These are phyloP conservation scores for Halocynthia roretzi DNA, from an alignment of 23 tunicate genomes.

Conservation along the genomic window DNA sequence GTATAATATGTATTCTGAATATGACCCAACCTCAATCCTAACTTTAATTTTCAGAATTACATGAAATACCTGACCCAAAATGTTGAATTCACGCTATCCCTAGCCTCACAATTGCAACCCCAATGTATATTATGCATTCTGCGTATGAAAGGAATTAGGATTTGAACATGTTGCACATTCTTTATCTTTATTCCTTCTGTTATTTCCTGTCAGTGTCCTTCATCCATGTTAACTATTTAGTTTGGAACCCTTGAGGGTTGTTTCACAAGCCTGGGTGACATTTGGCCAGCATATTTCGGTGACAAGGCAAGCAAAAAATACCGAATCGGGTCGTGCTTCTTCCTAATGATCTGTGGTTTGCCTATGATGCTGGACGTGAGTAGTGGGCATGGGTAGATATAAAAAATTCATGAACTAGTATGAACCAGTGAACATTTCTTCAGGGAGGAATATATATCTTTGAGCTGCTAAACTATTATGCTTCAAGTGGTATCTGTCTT, in stretches of 20 bases:
- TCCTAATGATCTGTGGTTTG: neutral
- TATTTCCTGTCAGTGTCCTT: neutral
- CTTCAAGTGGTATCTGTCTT: constrained; percentile 77
- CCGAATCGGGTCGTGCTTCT: neutral
- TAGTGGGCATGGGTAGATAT: no score
- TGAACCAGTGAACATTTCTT: neutral
- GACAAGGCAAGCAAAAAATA: neutral
- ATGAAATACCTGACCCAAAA: no score
- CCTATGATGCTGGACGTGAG: constrained; percentile 26
- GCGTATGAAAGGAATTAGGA: neutral
- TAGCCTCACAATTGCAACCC: no score
- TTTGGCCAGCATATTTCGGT: constrained; percentile 4
- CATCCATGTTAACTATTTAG: constrained; percentile 1
- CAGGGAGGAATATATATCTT: constrained; percentile 92
- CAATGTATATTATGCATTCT: neutral
- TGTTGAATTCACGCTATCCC: no score
- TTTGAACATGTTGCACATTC: no score
- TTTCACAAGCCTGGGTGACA: constrained; percentile 3
- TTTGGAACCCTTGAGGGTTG: constrained; percentile 22
- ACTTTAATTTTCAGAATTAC: no score
- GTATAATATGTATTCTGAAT: no score
- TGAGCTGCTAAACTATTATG: constrained; percentile 78
- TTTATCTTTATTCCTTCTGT: no score
- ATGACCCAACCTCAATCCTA: no score
- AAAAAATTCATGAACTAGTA: no score